Evolutionary conservation across 2,888 invertebrate species (phyloP), one percentile per base, ranked within the genome.

Genomic region (Mesopsocus fuscifrons): DNA sequence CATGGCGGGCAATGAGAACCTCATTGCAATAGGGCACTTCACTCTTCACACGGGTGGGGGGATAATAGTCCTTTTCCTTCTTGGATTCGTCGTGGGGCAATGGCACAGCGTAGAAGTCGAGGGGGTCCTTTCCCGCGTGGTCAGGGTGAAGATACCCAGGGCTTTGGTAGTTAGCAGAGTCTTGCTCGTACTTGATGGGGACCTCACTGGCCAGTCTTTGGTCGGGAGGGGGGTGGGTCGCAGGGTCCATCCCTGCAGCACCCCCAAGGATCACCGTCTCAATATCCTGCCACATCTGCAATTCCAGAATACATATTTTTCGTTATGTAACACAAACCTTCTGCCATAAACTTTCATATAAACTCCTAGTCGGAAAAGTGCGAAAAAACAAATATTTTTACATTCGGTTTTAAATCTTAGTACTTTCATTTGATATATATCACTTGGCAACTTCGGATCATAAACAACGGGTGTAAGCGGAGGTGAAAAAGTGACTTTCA

Each of bases 201-300:
- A 38, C 21, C 18, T 38, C 38, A 20, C 20, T 17, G n/a, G 20
- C 20, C 13, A 38, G 20, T 38, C 38, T 38, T 38, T 38, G 38
- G 38, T 38, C 38, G 15, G 38, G 20, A 15, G 44, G 23, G 11
- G 20, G 42, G 16, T 31, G 33, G 21, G 16, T 18, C 11, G 15
- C 38, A 2, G 34, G 30, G 21, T 44, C 46, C 4, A 41, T 30
- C 2, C 40, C 22, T 11, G 44, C 45, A 42, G 54, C 53, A 34
- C 50, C 53, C 30, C 54, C 54, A 46, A 55, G 50, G 46, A 59
- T 51, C 40, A 57, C 57, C 34, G 54, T 57, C 49, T 59, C 59
- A 38, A 59, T 58, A 49, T 59, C 58, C 49, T 59, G 57, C 61
- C 58, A 58, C 53, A 59, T 55, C 55, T 55, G 53, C 44, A 49